phyloP scores from a whole-genome alignment of 1,140 invertebrate species.

The Caerostris darwini region DNA sequence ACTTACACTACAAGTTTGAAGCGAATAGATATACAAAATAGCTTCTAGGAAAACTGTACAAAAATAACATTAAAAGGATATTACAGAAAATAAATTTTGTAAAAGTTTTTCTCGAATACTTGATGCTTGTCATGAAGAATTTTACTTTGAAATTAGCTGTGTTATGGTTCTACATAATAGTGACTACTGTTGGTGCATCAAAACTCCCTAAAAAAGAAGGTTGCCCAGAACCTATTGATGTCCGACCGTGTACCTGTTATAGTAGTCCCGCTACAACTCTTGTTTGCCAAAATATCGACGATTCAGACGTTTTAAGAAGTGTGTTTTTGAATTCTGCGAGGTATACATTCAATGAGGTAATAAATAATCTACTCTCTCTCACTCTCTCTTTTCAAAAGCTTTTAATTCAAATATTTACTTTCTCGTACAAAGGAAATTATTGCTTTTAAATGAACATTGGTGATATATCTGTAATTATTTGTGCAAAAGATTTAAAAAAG shows the following conservation, averaged over 20 bases:
- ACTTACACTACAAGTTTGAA: no score
- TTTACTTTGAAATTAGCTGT: neutral
- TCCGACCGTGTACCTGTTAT: neutral
- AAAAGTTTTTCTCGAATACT: neutral
- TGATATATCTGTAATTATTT: no score
- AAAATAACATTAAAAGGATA: neutral
- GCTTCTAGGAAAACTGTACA: no score
- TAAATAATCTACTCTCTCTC: neutral
- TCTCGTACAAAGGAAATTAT: no score
- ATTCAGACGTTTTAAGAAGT: neutral
- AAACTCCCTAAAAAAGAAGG: neutral
- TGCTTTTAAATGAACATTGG: no score
- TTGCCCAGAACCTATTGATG: conserved; percentile 11
- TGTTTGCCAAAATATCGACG: neutral
- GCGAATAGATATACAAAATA: no score
- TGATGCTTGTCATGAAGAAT: neutral
- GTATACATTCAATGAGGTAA: conserved; percentile 26
- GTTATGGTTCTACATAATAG: neutral
- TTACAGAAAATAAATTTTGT: neutral
- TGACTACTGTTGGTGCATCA: neutral
- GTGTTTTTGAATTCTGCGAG: neutral
- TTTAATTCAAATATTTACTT: no score
- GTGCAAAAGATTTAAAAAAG: no score
- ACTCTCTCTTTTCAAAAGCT: neutral
- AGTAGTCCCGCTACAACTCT: neutral